These are phyloP conservation scores for Zygaena filipendulae DNA, from an alignment of 2,888 invertebrate genomes.

Conservation along the genomic window DNA sequence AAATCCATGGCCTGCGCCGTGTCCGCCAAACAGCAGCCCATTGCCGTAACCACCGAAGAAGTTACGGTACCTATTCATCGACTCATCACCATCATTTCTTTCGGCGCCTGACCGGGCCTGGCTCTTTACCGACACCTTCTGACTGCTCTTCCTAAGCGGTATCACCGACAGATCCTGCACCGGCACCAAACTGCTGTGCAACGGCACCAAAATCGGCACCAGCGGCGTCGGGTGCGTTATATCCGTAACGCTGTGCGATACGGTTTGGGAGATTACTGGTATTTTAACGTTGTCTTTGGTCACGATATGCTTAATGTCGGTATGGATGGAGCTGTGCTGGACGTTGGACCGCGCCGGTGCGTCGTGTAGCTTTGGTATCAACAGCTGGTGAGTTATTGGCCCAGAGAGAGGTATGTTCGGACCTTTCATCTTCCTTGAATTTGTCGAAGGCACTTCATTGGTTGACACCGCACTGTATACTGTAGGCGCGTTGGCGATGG, in stretches of 20 bases:
- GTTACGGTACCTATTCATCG: conserved; percentile 31
- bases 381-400: conserved; percentile 28
- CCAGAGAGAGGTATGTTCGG: conserved; percentile 26
- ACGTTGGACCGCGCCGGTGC: conserved; percentile 35
- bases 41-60: conserved; percentile 50
- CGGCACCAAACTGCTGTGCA: conserved; percentile 30
- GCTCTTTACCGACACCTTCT: conserved; percentile 23
- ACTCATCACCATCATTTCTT: conserved; percentile 28
- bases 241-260: conserved; percentile 27
- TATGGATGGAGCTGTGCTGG: conserved; percentile 28
- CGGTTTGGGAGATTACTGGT: conserved; percentile 29
- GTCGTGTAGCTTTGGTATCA: conserved; percentile 36
- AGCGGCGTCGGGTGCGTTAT: conserved; percentile 28
- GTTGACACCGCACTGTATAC: not conserved
- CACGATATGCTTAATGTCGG: conserved; percentile 23
- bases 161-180: conserved; percentile 48
- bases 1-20: conserved; percentile 53
- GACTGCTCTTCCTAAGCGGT: conserved; percentile 27
- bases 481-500: conserved; percentile 1
- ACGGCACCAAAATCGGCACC: conserved; percentile 30
- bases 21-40: conserved; percentile 46
- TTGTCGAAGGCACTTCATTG: not conserved
- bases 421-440: conserved; percentile 25
- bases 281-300: conserved; percentile 26
- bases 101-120: conserved; percentile 27